phyloP scores from a whole-genome alignment of 1,140 invertebrate genomes.

The Papilio aristodemus region DNA sequence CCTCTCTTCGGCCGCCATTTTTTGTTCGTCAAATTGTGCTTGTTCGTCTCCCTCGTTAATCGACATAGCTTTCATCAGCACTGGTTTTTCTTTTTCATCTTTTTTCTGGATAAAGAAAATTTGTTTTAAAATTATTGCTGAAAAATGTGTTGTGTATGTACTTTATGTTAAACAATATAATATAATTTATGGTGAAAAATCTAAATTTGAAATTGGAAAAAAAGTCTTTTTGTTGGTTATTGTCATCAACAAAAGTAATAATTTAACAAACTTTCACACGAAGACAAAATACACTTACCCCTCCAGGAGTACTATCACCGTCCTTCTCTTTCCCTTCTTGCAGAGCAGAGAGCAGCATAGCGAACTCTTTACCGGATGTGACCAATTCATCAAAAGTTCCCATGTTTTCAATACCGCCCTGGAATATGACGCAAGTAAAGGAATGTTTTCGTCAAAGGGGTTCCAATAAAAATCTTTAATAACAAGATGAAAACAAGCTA shows the following conservation, averaged over 20 bases:
- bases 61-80: slow-evolving; percentile 44
- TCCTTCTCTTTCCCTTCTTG: slow-evolving; percentile 67
- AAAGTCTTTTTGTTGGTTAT: too few species aligned
- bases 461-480: slow-evolving; percentile 5
- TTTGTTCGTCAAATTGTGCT: slow-evolving; percentile 69
- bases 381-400: slow-evolving; percentile 81
- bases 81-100: slow-evolving; percentile 53
- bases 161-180: too few species aligned
- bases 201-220: too few species aligned
- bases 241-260: too few species aligned
- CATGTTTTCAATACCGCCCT: slow-evolving; percentile 82
- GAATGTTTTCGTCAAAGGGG: slow-evolving; percentile 7
- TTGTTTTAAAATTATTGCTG: neutral
- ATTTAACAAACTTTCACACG: too few species aligned
- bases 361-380: slow-evolving; percentile 80
- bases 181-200: too few species aligned
- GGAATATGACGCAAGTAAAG: slow-evolving; percentile 30
- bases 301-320: slow-evolving; percentile 53
- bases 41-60: slow-evolving; percentile 70
- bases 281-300: slow-evolving; percentile 44
- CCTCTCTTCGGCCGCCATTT: slow-evolving; percentile 75
- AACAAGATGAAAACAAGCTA: slow-evolving; percentile 1
- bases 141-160: too few species aligned
- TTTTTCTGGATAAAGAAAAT: slow-evolving; percentile 44
- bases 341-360: slow-evolving; percentile 80